These are phyloP conservation scores for Mycteria americana DNA, from an alignment of 2,797 vertebrate species.

Conservation along the genomic window DNA sequence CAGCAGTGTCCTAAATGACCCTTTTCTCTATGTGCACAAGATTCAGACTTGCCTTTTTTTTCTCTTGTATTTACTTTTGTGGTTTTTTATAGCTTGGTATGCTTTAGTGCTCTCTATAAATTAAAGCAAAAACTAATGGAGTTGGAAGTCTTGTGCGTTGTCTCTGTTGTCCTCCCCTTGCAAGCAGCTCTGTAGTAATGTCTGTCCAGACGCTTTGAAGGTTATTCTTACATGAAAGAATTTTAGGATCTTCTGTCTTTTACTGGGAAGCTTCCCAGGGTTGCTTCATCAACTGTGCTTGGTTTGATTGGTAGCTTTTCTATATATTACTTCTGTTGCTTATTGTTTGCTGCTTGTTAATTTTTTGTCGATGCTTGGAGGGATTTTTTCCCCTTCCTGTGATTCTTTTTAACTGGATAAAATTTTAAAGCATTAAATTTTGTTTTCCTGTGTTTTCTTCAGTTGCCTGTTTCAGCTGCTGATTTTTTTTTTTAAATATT, in stretches of 20 bases:
- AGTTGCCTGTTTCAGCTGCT: neutral
- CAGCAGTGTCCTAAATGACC: neutral
- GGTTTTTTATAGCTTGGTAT: neutral
- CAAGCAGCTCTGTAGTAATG: neutral
- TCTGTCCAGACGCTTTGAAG: neutral
- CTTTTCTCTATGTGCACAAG: neutral
- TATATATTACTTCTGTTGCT: neutral
- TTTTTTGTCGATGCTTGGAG: neutral
- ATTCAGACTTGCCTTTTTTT: neutral
- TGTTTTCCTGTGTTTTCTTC: neutral
- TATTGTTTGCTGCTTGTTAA: neutral
- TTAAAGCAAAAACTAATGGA: neutral
- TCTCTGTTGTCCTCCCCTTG: neutral
- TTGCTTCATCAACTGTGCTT: neutral
- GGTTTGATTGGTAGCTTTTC: neutral
- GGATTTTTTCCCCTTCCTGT: neutral
- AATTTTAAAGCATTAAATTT: neutral
- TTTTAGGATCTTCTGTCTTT: neutral
- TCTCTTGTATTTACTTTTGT: neutral
- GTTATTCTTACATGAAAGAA: neutral
- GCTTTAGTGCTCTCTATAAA: neutral
- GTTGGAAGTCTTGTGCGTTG: neutral
- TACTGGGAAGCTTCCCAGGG: neutral
- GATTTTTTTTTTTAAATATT: neutral
- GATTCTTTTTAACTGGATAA: neutral